Base-by-base conservation (phyloP, 2,888 invertebrate species). In the Vesta saturnalis region DNA sequence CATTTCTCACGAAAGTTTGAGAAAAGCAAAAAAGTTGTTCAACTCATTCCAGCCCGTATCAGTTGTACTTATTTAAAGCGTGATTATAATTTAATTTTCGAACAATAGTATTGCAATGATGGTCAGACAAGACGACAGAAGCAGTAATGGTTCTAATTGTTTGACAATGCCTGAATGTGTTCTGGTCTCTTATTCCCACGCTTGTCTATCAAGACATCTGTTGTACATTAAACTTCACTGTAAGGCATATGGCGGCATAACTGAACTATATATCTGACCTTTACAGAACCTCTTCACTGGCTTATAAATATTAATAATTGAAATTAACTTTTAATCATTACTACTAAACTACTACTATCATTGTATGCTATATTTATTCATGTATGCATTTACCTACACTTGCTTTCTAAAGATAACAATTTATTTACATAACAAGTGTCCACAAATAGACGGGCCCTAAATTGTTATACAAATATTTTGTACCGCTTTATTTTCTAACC, bases 101-200 rank as follows among this genome's bases (percentile, higher is more conserved):
- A 72, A 70, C 72, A 73, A 73, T 72, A 63, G 67, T 64, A 61
- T 71, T 64, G 71, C 74, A 72, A 74, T 72, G 60, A 68, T 71
- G 71, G 70, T 68, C 72, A 71, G 67, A 64, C 68, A 66, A 69
- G 74, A 60, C 70, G 68, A 73, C 70, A 69, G 60, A 68, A 73
- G 71, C 63, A 67, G 60, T 76, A 77, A 77, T 77, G 71, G 75
- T 68, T 73, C 69, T 78, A 77, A 78, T 78, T 77, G 78, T 78
- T 78, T 77, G 77, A 78, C 78, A 78, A 78, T 78, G 77, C 77
- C 73, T 39, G 52, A 52, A 52, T 52, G 52, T 21, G 19, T n/a
- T 52, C 18, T 49, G 21, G 52, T 73, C 74, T 75, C 74, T 72
- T 75, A 73, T 78, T 78, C 78, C 76, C 78, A 78, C 78, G 78